Base-by-base conservation (phyloP, 1,140 invertebrate genomes). In the Planococcus citri region DNA sequence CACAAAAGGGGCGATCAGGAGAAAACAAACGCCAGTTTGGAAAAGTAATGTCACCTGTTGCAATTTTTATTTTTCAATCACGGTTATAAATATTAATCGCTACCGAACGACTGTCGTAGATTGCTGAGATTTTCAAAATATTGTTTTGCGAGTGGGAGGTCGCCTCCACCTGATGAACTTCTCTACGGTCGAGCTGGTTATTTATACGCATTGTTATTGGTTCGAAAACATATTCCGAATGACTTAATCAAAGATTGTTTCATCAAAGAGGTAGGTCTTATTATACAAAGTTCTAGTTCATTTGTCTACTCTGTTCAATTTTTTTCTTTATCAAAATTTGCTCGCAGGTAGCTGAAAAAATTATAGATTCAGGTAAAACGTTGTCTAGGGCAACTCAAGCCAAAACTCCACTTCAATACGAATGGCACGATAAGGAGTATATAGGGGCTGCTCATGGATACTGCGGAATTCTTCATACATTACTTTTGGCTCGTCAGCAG, bases 401-500 rank as follows among this genome's bases (percentile, higher is more conserved):
- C 70, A 79, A 82, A 64, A 81, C 82, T 73, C 88, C 90, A 1
- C 78, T 95, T 21, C 85, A 91, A 81, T 95, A 88, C 79, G 79
- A 86, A 74, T 95, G 92, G 92, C 91, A 96, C 80, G 85, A 87
- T n/a, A 88, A 86, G 76, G 82, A 88, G 74, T 95, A 95, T 76
- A 78, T 94, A 69, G 93, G 92, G 17, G 91, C 87, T 27, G 92
- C 92, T 72, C 93, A 95, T 83, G 94, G 94, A 14, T 76, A 91
- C 71, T 83, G 86, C 74, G 94, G 93, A 14, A 95, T 95, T 77
- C 75, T 94, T 12, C 91, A 89, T 76, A 80, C 91, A 70, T 76
- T 96, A 12, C 77, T 96, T 68, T 84, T 91, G 82, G 82, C 81
- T 58, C 77, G 76, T 14, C 60, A 20, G 10, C 10, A 22, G 17